Base-by-base conservation (phyloP, 2,113 vertebrate species). In the Boulengeromyrus knoepffleri region DNA sequence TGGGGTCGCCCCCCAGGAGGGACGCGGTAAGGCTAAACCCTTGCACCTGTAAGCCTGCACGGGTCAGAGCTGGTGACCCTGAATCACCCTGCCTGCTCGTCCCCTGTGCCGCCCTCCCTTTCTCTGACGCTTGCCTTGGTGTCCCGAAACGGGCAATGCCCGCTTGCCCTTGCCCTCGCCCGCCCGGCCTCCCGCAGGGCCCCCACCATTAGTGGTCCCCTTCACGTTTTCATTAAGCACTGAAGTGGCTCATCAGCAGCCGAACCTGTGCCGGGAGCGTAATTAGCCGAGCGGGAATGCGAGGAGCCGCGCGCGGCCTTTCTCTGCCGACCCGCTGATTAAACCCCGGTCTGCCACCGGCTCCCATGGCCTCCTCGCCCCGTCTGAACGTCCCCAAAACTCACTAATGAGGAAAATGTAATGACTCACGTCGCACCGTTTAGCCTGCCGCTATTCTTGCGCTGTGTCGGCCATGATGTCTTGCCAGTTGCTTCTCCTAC, bases 231-330 rank as follows among this genome's bases (percentile, higher is more conserved):
- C 93, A 91, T 93, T 93, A 93, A 87, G 90, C n/a, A 88, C 80
- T 91, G 91, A 91, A 92, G 90, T 90, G 90, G 91, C 91, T 93
- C 92, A 92, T 92, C 93, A 92, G 90, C 88, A 88, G 91, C 92
- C 87, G 5, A 90, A 91, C 92, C 92, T 92, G 90, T 80, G 89
- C 91, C 91, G 89, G 90, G 86, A 1, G 19, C 24, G 90, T 92
- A 94, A 93, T 94, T 94, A 93, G 92, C 92, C 91, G 91, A 93
- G 92, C 92, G 91, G 92, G 92, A 92, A 91, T 91, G 91, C 89
- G 89, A 42, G 92, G 91, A 77, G 86, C 83, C 85, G 85, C 84
- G 87, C 91, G 62, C 88, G 88, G 91, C 74, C 89, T 91, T 90
- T 92, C 91, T 90, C 90, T 5, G 15, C 49, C 89, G 70, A 90